Percentiles rank a stretch among this genome's conserved stretches.
These are phyloP conservation scores for Lutraria lutraria DNA, from an alignment of 2,888 invertebrate genomes.

Conservation along the genomic window DNA sequence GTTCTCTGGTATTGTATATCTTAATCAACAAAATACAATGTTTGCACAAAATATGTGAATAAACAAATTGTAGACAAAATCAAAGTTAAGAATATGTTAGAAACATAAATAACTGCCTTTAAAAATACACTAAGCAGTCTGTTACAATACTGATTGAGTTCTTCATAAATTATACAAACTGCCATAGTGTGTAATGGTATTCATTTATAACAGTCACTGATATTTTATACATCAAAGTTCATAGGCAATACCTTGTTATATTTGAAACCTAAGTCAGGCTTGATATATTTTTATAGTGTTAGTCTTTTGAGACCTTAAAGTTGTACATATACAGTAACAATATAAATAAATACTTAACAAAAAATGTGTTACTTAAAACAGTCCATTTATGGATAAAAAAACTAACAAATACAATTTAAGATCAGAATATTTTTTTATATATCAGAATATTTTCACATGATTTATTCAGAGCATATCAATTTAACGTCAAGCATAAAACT, in stretches of 20 bases:
- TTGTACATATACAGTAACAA: neutral
- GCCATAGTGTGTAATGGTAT: neutral
- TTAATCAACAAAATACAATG: neutral
- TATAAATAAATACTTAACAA: neutral
- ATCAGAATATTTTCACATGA: slow-evolving; percentile 11
- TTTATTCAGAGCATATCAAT: neutral
- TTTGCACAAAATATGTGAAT: neutral
- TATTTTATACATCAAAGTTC: too few relatives aligned
- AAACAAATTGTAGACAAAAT: neutral
- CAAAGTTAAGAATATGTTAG: neutral
- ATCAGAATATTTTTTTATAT: slow-evolving; percentile 1
- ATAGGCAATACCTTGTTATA: too few relatives aligned
- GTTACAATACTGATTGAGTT: neutral
- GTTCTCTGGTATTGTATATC: neutral
- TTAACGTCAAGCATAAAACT: slow-evolving; percentile 10
- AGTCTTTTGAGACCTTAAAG: neutral
- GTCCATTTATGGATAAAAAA: neutral
- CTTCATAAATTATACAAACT: neutral
- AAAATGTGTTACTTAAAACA: neutral
- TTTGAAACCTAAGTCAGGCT: too few relatives aligned
- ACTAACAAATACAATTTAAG: neutral
- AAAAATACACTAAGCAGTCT: neutral
- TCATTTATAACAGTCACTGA: neutral
- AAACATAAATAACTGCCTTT: neutral
- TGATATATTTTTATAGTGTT: neutral